Percentiles rank a stretch among this genome's conserved stretches.
Evolutionary conservation across 2,888 invertebrate species (phyloP).

Genomic region (Dynastes tityus): DNA sequence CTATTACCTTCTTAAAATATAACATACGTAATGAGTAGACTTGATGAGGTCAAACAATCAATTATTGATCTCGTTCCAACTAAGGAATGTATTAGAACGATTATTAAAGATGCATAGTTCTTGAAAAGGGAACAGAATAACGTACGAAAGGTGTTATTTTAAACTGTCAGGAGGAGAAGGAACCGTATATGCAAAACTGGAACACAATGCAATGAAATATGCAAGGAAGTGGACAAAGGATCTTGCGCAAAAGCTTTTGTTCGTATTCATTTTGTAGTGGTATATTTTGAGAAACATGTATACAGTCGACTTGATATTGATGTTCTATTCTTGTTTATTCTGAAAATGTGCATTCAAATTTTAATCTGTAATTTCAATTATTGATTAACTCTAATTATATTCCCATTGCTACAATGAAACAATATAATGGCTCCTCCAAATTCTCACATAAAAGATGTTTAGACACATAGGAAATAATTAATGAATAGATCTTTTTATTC

Average conservation of each 20-base stretch:
- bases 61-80: neutral
- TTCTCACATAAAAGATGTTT: too few species aligned
- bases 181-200: neutral
- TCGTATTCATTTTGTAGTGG: neutral
- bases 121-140: neutral
- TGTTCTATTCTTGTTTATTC: too few species aligned
- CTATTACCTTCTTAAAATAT: too few species aligned
- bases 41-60: neutral
- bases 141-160: neutral
- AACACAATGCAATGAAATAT: conserved; percentile 1
- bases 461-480: too few species aligned
- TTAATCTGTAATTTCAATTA: too few species aligned
- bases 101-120: neutral
- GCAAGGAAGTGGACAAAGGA: neutral
- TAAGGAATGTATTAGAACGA: neutral
- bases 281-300: neutral
- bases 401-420: too few species aligned
- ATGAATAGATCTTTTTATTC: too few species aligned
- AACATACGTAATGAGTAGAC: too few species aligned
- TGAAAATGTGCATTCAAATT: too few species aligned
- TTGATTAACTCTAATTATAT: too few species aligned
- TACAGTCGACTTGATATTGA: too few species aligned
- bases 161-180: neutral
- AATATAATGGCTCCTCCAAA: too few species aligned
- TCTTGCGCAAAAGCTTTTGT: neutral